Evolutionary conservation across 2,888 invertebrate species (phyloP).

Genomic region (Papilio protenor): DNA sequence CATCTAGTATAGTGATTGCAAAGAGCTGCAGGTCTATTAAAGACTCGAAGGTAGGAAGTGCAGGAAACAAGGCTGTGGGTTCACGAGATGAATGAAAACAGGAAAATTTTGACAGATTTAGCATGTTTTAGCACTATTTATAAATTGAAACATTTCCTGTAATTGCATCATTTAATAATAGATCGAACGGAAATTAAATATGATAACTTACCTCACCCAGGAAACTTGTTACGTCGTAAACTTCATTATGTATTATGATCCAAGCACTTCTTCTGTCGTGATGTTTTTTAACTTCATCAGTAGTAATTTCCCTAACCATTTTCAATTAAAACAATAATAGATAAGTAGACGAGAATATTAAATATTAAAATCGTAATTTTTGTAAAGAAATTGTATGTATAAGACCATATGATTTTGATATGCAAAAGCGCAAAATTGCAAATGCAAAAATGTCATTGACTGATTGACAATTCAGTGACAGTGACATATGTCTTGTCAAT

Average conservation of each 20-base stretch:
- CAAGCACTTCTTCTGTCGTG: conserved; percentile 78
- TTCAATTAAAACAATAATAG: conserved; percentile 15
- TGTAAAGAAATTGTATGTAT: neutral
- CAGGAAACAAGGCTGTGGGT: neutral
- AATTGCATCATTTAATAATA: neutral
- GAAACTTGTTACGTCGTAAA: conserved; percentile 92
- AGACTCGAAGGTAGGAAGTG: neutral
- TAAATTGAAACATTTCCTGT: neutral
- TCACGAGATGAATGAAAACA: neutral
- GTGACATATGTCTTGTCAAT: neutral
- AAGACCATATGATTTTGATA: neutral
- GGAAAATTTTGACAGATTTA: neutral
- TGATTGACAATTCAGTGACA: neutral
- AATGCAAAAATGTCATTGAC: neutral
- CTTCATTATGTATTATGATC: conserved; percentile 91
- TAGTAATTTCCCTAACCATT: conserved; percentile 76
- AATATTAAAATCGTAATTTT: neutral
- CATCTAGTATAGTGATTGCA: neutral
- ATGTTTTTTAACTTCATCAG: conserved; percentile 88
- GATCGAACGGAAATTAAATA: neutral
- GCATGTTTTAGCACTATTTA: neutral
- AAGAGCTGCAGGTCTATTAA: neutral
- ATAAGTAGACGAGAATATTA: neutral
- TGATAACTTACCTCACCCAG: conserved; percentile 86
- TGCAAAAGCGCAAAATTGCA: conserved; percentile 1